A percentile compares a stretch with the other conserved stretches of the same genome.
Evolutionary conservation across 2,888 invertebrate species (phyloP).

Genomic region (Labia minor): DNA sequence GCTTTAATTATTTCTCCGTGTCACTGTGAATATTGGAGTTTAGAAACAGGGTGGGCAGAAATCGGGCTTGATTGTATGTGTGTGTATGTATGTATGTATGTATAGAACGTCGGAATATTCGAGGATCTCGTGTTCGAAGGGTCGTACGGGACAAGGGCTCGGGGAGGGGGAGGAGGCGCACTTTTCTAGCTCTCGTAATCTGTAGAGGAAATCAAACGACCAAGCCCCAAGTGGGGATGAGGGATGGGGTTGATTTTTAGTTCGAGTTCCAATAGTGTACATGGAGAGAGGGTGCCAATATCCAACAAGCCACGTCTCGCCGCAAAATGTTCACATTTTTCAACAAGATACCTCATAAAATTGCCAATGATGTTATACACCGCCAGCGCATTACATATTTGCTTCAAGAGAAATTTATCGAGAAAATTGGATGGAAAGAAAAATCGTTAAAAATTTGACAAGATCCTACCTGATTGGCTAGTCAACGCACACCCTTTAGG

Average conservation of each 20-base stretch:
- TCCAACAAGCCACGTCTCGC: constrained; percentile 2
- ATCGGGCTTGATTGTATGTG: constrained; percentile 13
- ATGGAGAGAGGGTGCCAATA: not conserved
- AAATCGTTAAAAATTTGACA: constrained; percentile 5
- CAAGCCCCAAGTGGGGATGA: not conserved
- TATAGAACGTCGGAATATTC: constrained; percentile 22
- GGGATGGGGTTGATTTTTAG: not conserved
- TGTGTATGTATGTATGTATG: not conserved
- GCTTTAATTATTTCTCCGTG: constrained; percentile 27
- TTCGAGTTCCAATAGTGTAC: constrained; percentile 5
- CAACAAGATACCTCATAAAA: constrained; percentile 13
- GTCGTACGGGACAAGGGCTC: not conserved
- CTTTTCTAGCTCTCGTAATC: constrained; percentile 13
- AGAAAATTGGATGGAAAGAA: constrained; percentile 13
- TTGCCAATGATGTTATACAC: constrained; percentile 8
- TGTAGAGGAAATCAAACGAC: not conserved
- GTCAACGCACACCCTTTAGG: not conserved
- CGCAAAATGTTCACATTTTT: constrained; percentile 13
- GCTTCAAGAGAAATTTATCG: constrained; percentile 13
- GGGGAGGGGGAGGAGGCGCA: not conserved
- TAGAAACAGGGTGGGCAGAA: constrained; percentile 17
- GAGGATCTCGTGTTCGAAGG: constrained; percentile 18
- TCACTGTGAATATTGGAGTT: constrained; percentile 27
- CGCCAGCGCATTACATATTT: constrained; percentile 3
- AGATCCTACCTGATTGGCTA: constrained; percentile 1